Conservation (phyloP, 2,888 invertebrate genomes). For the Morpho achilles region DNA sequence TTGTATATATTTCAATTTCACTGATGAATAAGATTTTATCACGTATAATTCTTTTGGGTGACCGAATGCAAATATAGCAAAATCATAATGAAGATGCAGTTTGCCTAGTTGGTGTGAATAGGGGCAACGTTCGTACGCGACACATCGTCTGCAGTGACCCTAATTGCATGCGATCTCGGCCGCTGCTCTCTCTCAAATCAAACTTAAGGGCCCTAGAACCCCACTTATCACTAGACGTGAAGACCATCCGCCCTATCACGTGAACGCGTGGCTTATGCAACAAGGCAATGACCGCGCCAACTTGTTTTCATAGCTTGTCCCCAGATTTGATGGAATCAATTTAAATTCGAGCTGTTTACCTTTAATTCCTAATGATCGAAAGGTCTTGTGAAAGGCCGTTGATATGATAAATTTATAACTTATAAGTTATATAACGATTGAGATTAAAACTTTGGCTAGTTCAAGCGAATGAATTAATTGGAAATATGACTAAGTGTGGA, state of each 20-base stretch:
- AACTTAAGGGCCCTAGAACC: conserved; percentile 72
- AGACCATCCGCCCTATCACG: conserved; percentile 58
- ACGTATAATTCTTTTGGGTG: not conserved
- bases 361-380: conserved; percentile 39
- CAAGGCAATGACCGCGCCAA: conserved; percentile 58
- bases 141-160: conserved; percentile 66
- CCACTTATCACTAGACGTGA: conserved; percentile 55
- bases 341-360: conserved; percentile 30
- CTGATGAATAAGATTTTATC: too few relatives aligned
- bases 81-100: conserved; percentile 29
- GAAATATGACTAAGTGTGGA: not conserved
- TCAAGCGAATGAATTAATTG: too few relatives aligned
- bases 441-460: not conserved
- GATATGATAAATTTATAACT: conserved; percentile 32
- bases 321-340: conserved; percentile 46
- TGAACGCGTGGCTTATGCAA: conserved; percentile 61
- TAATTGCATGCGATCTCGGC: conserved; percentile 68
- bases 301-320: conserved; percentile 42
- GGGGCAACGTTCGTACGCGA: conserved; percentile 44
- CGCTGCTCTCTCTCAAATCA: conserved; percentile 77
- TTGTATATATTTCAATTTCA: too few relatives aligned
- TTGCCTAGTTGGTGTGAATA: conserved; percentile 36
- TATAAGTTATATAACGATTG: conserved; percentile 1
- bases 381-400: conserved; percentile 45
- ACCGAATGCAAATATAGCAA: conserved; percentile 4